Evolutionary conservation across 2,113 vertebrate species (phyloP), one percentile per base, ranked within the genome.

Genomic region (Nematolebias whitei): DNA sequence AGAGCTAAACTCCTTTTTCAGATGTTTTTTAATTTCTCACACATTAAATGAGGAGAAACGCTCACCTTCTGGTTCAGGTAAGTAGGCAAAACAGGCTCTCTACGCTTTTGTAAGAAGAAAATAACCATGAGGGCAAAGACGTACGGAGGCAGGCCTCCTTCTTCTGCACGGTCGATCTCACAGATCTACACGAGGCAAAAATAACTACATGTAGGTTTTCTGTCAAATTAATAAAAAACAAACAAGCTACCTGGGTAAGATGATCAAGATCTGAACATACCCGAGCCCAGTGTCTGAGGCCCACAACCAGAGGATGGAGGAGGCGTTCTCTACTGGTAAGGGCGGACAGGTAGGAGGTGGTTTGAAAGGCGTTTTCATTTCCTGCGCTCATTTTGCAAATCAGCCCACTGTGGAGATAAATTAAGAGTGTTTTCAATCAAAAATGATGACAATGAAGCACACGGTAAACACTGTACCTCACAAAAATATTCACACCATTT

Each of bases 301-400:
- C 92, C 85, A 95, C 69, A 67, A 96, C 94, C 87, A 98, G 85
- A 38, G 93, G 89, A 67, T 92, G 72, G 3, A 98, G 74, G 69
- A 86, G 85, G 53, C 78, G 89, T 68, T 98, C 94, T 39, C 79
- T 78, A 44, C 79, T 92, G 68, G 88, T 93, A 48, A 98, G 86
- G 2, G 92, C 67, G 56, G 93, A 87, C 80, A 98, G 89, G 78
- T 94, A 96, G 48, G 92, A 90, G 68, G 96, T 93, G 47, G 95
- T 96, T 52, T 95, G 91, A 87, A 88, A 96, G 6, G 95, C 96
- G 6, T 92, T 95, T 87, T 98, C 95, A 89, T 98, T 98, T 63
- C 96, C 96, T 58, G 95, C 95, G 60, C 96, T 97, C 85, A 98
- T 95, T 95, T 94, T 96, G 91, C 96, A 98, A 78, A 94, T 65